Base-by-base conservation (phyloP, 2,113 vertebrate species). In the Silurus glanis region DNA sequence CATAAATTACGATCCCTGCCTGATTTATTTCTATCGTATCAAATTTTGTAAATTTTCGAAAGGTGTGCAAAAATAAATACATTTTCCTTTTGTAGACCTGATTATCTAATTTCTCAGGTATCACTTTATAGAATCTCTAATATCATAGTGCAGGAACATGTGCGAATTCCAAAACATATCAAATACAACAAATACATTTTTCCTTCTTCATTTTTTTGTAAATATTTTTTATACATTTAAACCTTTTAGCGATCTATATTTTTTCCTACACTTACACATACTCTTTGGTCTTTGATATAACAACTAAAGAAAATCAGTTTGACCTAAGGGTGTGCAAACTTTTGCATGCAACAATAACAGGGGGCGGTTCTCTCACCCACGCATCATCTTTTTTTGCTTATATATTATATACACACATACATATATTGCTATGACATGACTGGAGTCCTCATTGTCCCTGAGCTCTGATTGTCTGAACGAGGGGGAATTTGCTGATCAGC, bases 351-450 rank as follows among this genome's bases (percentile, higher is more conserved):
- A 55, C 23, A 6, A 12, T 49, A 74, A 51, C 2, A 51, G 9
- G 47, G 12, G 49, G 17, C 4, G 92, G 92, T 93, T 91, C 86
- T 79, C 87, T 91, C 84, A 85, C 87, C 6, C 79, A 72, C 89
- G 90, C 91, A 80, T 85, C 78, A 37, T 89, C 84, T 85, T 89
- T 93, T 92, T 93, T 93, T 93, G 91, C 92, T 92, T 94, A 37
- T 2, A 37, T 37, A 37, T 37, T 37, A 2, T 37, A 37, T 37
- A 37, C 37, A 37, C 37, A 37, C 37, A 37, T 37, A 37, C 37
- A 37, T 91, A 86, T 90, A 80, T 82, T 21, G 88, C 37, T 86
- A 92, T 95, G 93, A 94, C 92, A 95, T 94, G 92, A 94, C 84
- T 84, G 59, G 82, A 47, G 17, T 25, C 21, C 86, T 89, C 90